phyloP scores from a whole-genome alignment of 2,888 invertebrate genomes.

The Lithophane socia region DNA sequence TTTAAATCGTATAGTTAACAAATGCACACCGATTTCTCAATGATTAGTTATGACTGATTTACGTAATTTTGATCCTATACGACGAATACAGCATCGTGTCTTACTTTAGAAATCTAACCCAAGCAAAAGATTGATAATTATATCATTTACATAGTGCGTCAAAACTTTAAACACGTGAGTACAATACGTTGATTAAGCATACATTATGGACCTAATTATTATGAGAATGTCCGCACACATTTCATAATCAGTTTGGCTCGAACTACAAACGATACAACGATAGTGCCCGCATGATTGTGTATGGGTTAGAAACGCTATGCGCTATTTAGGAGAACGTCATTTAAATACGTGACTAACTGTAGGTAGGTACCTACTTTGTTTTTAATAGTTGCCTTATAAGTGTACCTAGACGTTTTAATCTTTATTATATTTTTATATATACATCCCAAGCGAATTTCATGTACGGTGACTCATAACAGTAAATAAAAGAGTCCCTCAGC shows the following conservation, averaged over 20 bases:
- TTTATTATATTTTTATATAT: not conserved
- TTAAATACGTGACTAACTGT: not conserved
- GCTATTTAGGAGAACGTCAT: slow-evolving; percentile 4
- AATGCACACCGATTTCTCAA: not conserved
- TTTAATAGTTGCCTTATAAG: not conserved
- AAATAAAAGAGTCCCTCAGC: too few species aligned
- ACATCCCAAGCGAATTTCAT: too few species aligned
- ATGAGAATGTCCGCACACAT: slow-evolving; percentile 9
- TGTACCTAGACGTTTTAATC: not conserved
- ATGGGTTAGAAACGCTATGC: not conserved
- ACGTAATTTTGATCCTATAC: not conserved
- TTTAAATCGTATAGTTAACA: too few species aligned
- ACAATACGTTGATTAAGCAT: not conserved
- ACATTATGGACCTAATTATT: not conserved
- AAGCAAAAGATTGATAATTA: not conserved
- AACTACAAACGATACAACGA: slow-evolving; percentile 34
- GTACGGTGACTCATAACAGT: too few species aligned
- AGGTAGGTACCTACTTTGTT: not conserved
- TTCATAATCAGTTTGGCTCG: slow-evolving; percentile 10
- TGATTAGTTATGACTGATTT: not conserved
- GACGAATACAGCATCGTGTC: not conserved
- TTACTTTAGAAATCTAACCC: not conserved
- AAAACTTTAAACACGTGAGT: too few species aligned
- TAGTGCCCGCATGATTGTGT: slow-evolving; percentile 44
- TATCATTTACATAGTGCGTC: not conserved